Conservation (phyloP, 2,888 invertebrate genomes). For the Lepas anatifera region DNA sequence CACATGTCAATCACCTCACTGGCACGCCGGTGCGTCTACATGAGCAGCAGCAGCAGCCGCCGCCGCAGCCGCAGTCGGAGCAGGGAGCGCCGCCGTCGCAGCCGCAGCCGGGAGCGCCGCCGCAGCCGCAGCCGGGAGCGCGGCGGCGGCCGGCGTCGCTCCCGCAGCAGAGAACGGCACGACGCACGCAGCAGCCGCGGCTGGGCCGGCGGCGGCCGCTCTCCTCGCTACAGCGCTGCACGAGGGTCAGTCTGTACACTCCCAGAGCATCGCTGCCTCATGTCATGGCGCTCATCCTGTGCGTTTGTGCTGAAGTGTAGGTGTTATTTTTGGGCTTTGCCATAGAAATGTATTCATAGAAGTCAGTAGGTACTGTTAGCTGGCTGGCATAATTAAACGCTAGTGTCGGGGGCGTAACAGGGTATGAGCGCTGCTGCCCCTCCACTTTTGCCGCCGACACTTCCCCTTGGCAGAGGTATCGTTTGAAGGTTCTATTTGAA, state of each 20-base stretch:
- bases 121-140: constrained; percentile 26
- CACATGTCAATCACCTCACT: not conserved
- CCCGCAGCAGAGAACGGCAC: constrained; percentile 26
- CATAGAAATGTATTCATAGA: no score
- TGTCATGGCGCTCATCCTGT: no score
- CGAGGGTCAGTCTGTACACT: constrained; percentile 12
- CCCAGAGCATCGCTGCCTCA: no score
- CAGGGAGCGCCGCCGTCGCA: constrained; percentile 32
- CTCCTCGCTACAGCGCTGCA: not conserved
- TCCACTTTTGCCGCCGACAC: no score
- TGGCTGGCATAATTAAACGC: no score
- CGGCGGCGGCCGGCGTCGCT: constrained; percentile 26
- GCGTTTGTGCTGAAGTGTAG: constrained; percentile 13
- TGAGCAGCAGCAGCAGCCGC: constrained; percentile 23
- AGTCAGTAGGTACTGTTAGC: no score
- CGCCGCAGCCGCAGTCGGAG: constrained; percentile 25
- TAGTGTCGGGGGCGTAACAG: no score
- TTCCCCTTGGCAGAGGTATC: no score
- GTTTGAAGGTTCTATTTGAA: no score
- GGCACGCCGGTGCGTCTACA: not conserved
- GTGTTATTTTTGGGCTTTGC: not conserved
- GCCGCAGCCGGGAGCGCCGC: constrained; percentile 28
- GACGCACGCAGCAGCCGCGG: not conserved
- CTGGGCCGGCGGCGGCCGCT: not conserved
- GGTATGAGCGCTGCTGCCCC: no score